These are phyloP conservation scores for Pentalonia nigronervosa DNA, from an alignment of 1,140 invertebrate species.

Conservation along the genomic window DNA sequence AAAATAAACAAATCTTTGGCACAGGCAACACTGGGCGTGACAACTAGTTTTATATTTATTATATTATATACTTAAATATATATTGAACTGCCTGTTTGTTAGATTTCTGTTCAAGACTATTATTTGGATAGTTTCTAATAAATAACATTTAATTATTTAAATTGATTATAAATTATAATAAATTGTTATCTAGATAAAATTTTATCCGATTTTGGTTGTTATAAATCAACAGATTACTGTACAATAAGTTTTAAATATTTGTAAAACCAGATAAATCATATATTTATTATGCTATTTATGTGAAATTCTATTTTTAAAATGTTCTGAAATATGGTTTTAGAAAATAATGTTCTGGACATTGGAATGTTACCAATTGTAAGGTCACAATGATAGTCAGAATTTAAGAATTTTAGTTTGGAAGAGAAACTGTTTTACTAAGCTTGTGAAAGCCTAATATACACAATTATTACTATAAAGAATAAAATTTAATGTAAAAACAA, in stretches of 20 bases:
- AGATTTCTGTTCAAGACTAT: too few relatives aligned
- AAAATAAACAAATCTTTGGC: too few relatives aligned
- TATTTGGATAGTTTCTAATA: too few relatives aligned
- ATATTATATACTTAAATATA: too few relatives aligned
- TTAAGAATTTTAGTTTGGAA: neutral
- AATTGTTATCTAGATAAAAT: too few relatives aligned
- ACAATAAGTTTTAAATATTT: neutral
- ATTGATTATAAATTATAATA: neutral
- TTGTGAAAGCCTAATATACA: too few relatives aligned
- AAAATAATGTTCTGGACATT: neutral
- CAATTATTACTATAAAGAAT: too few relatives aligned
- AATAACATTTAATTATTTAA: neutral
- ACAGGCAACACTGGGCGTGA: too few relatives aligned
- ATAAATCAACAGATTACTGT: neutral
- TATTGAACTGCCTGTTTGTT: too few relatives aligned
- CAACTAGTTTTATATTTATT: too few relatives aligned
- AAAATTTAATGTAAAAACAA: too few relatives aligned
- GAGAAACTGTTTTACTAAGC: neutral
- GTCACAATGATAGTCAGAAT: neutral
- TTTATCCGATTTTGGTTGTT: too few relatives aligned
- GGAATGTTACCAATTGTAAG: neutral
- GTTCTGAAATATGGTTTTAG: neutral
- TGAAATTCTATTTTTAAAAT: neutral
- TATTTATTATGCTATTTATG: neutral
- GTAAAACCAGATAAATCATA: neutral